Percentiles rank a stretch among this genome's conserved stretches.
These are phyloP conservation scores for Helicoverpa armigera DNA, from an alignment of 1,140 invertebrate species.

Conservation along the genomic window DNA sequence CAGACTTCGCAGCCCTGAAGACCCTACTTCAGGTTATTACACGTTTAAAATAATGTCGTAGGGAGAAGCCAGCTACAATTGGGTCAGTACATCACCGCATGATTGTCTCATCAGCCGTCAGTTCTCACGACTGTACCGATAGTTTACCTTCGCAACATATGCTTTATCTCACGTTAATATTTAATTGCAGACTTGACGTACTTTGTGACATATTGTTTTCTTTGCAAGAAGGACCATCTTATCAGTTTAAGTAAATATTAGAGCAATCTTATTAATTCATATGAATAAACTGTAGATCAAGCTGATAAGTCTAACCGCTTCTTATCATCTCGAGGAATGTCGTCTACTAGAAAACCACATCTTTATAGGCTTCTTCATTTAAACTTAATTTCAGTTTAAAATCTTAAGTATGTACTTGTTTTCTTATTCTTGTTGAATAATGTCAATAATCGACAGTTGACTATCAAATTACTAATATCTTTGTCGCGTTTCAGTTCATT, in stretches of 20 bases:
- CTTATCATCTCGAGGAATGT: too few relatives aligned
- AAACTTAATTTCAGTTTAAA: too few relatives aligned
- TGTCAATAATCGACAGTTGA: too few relatives aligned
- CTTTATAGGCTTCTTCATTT: too few relatives aligned
- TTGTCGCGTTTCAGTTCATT: too few relatives aligned
- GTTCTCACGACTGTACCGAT: slow-evolving; percentile 63
- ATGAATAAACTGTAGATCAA: not conserved
- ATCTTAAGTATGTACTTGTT: too few relatives aligned
- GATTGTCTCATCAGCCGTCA: slow-evolving; percentile 63
- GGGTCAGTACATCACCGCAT: slow-evolving; percentile 67
- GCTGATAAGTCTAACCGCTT: too few relatives aligned
- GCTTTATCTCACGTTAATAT: slow-evolving; percentile 58
- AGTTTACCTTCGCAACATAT: slow-evolving; percentile 58
- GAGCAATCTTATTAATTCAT: too few relatives aligned
- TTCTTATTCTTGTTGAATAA: too few relatives aligned
- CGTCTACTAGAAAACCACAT: too few relatives aligned
- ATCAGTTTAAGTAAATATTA: too few relatives aligned
- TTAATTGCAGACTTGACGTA: slow-evolving; percentile 12
- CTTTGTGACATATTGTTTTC: slow-evolving; percentile 2
- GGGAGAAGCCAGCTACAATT: slow-evolving; percentile 65
- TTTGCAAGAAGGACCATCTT: not conserved
- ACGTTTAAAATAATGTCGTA: slow-evolving; percentile 65
- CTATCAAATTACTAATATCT: too few relatives aligned
- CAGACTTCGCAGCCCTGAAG: slow-evolving; percentile 60
- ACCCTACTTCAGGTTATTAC: slow-evolving; percentile 67